Evolutionary conservation across 2,888 invertebrate species (phyloP), one percentile per base, ranked within the genome.

Genomic region (Drosophila dives): DNA sequence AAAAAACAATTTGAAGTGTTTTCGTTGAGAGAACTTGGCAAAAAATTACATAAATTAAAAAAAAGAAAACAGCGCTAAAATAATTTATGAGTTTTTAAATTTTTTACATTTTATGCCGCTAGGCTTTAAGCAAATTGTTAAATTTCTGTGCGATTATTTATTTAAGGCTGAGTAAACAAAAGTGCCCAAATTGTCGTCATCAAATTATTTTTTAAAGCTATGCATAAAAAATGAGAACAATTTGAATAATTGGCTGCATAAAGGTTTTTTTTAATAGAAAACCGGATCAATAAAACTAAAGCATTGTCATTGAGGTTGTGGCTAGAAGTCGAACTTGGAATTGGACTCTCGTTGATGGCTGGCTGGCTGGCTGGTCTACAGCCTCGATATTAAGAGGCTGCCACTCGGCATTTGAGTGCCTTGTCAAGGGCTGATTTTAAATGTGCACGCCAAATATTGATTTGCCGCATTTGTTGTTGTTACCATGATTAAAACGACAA

Each of bases 401-500:
- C 48, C 60, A 59, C 60, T 71, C 20, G 36, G 55, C 59, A 17
- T 6, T 6, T 45, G 26, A 73, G 55, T 60, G 74, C 11, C 42
- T 29, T n/a, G 33, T 42, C 49, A 51, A 42, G 56, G 38, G 34
- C 69, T 63, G 53, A 60, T 68, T 77, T 68, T 15, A 78, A 69
- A 64, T 78, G 54, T 36, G 73, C 70, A 60, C 74, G 72, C 77
- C 81, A 83, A 88, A 77, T 84, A 84, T 84, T 88, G 88, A 84
- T 84, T 87, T 67, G 58, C 56, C 26, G 56, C 56, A 83, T 72
- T 72, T 72, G 51, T 66, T 77, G 53, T 72, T 72, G 51, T 66
- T 77, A 49, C 50, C 34, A 65, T 62, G 69, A 75, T 86, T 77
- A 73, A 78, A 75, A 69, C 67, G 51, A 68, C 70, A 71, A 53